phyloP scores from a whole-genome alignment of 2,797 vertebrate species.

The Sebastolobus alascanus region DNA sequence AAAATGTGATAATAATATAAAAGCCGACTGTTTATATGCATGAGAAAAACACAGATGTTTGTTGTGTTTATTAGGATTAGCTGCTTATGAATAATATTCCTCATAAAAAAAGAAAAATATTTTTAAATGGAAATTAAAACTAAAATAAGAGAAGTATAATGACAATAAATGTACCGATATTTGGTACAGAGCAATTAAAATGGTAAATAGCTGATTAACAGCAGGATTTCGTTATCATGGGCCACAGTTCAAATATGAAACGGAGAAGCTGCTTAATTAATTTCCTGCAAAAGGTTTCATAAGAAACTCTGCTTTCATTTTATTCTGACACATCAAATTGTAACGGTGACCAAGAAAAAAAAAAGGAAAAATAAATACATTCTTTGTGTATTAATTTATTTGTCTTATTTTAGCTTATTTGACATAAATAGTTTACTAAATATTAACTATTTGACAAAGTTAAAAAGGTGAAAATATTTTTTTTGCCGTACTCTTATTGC shows the following conservation, averaged over 20 bases:
- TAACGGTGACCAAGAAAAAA: background rate
- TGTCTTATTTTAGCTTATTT: background rate
- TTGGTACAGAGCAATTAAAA: background rate
- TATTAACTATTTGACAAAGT: no score
- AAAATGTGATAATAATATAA: background rate
- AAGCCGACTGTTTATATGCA: background rate
- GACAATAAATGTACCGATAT: background rate
- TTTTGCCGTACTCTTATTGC: no score
- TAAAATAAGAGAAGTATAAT: background rate
- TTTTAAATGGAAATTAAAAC: background rate
- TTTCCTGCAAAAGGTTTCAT: background rate
- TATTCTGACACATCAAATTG: background rate
- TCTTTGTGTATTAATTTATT: background rate
- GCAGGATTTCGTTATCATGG: background rate
- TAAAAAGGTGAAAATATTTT: no score
- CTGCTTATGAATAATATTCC: background rate
- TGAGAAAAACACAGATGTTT: background rate
- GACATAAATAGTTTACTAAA: background rate
- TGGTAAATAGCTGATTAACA: background rate
- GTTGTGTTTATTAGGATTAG: background rate
- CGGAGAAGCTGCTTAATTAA: background rate
- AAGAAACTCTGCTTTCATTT: fast-evolving
- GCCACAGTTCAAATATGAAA: background rate
- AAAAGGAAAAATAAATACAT: background rate
- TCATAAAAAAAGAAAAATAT: background rate